Percentiles rank a stretch among this genome's conserved stretches.
These are phyloP conservation scores for Penaeus japonicus DNA, from an alignment of 1,140 invertebrate genomes.

Conservation along the genomic window DNA sequence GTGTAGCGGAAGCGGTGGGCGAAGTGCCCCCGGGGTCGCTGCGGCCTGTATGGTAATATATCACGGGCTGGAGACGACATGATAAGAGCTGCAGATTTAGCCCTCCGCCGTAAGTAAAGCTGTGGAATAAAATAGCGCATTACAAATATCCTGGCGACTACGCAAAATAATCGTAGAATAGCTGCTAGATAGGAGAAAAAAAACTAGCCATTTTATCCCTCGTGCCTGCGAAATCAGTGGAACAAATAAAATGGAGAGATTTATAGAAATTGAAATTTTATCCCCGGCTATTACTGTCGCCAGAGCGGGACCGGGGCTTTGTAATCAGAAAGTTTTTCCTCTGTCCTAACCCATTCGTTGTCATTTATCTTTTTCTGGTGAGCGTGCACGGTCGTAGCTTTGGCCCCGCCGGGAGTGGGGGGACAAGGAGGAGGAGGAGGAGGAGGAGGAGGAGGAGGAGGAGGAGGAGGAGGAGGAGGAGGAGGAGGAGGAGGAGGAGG, in stretches of 20 bases:
- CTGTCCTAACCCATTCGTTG: slow-evolving; percentile 41
- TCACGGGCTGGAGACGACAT: not conserved
- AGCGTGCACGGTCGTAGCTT: not conserved
- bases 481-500: not conserved
- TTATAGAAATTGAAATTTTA: slow-evolving; percentile 57
- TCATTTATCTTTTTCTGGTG: slow-evolving; percentile 39
- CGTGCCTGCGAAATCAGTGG: slow-evolving; percentile 52
- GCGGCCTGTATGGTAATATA: too few species aligned
- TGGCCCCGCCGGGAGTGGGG: not conserved
- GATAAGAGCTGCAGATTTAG: not conserved
- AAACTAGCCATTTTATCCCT: slow-evolving; percentile 24
- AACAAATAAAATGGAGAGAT: slow-evolving; percentile 54
- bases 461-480: not conserved
- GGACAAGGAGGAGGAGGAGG: not conserved
- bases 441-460: not conserved
- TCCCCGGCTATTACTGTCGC: slow-evolving; percentile 46
- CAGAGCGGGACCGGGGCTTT: slow-evolving; percentile 32
- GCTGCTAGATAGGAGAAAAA: not conserved
- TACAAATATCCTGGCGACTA: not conserved
- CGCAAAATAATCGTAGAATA: not conserved
- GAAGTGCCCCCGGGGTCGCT: too few species aligned
- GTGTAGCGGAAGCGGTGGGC: too few species aligned
- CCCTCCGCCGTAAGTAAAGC: not conserved
- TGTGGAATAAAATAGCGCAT: not conserved
- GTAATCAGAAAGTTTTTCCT: slow-evolving; percentile 54